Conservation (phyloP, 2,888 invertebrate genomes). For the Tinea trinotella region DNA sequence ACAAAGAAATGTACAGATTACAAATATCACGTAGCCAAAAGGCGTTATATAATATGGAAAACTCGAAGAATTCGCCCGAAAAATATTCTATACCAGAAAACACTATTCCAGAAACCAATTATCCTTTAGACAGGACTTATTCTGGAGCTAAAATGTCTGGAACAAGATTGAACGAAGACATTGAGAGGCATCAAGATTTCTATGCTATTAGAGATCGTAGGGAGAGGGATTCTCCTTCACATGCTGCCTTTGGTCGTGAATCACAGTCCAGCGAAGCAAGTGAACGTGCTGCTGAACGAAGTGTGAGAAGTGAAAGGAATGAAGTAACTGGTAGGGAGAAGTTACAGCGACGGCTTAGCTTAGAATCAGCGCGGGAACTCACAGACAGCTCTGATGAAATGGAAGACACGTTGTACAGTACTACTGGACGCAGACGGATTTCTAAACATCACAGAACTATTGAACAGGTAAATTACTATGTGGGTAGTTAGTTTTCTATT, state of each 20-base stretch:
- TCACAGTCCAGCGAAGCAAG: slow-evolving; percentile 55
- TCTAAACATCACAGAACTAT: slow-evolving; percentile 73
- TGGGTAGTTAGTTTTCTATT: too few species aligned
- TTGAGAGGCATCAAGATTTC: slow-evolving; percentile 57
- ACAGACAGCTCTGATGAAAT: slow-evolving; percentile 81
- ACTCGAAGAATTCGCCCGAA: slow-evolving; percentile 52
- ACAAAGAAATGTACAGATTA: slow-evolving; percentile 66
- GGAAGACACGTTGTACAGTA: slow-evolving; percentile 67
- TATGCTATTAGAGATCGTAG: slow-evolving; percentile 42
- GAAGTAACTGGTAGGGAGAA: slow-evolving; percentile 44
- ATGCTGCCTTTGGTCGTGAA: slow-evolving; percentile 43
- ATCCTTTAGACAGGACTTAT: slow-evolving; percentile 59
- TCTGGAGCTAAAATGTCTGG: slow-evolving; percentile 62
- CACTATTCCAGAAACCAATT: slow-evolving; percentile 56
- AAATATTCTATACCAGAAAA: slow-evolving; percentile 51
- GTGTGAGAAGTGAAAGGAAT: slow-evolving; percentile 34
- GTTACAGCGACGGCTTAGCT: slow-evolving; percentile 75
- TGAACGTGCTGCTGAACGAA: slow-evolving; percentile 48
- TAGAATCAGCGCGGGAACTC: slow-evolving; percentile 80
- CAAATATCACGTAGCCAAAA: slow-evolving; percentile 67
- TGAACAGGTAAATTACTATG: slow-evolving; percentile 75
- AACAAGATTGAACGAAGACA: slow-evolving; percentile 58
- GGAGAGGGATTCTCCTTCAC: slow-evolving; percentile 43
- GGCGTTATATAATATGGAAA: slow-evolving; percentile 62
- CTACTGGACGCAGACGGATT: slow-evolving; percentile 71